A percentile compares a stretch with the other conserved stretches of the same genome.
Conservation (phyloP, 2,888 invertebrate genomes). For the Trypoxylon attenuatum region DNA sequence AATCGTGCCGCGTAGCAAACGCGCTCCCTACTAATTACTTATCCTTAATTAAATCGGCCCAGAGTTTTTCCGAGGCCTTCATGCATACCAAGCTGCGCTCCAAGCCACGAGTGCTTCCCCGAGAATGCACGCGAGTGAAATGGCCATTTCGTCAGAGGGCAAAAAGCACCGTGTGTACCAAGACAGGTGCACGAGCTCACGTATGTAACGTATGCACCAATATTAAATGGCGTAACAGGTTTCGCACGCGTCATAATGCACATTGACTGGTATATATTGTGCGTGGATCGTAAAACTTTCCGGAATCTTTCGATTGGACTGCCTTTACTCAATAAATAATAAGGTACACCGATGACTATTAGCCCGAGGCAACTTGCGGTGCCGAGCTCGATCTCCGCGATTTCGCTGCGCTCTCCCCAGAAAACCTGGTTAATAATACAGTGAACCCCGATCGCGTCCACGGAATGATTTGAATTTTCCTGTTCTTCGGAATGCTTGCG, state of each 20-base stretch:
- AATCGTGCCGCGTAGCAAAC: slow-evolving; percentile 17
- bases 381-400: too few relatives aligned
- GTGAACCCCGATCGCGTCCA: slow-evolving; percentile 14
- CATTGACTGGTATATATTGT: neutral
- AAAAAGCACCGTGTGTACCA: too few relatives aligned
- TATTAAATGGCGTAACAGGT: too few relatives aligned
- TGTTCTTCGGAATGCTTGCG: slow-evolving; percentile 23
- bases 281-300: neutral
- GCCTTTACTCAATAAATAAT: neutral
- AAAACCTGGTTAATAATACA: slow-evolving; percentile 37
- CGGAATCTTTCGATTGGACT: neutral
- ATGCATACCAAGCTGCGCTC: too few relatives aligned
- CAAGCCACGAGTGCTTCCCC: too few relatives aligned
- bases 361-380: neutral
- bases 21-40: slow-evolving; percentile 44
- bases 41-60: slow-evolving; percentile 56
- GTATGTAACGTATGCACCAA: too few relatives aligned
- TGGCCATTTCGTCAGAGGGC: neutral
- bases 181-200: too few relatives aligned
- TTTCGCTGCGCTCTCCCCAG: neutral
- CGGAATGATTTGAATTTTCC: slow-evolving; percentile 39
- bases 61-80: slow-evolving; percentile 24
- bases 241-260: neutral
- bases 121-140: neutral
- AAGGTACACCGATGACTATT: neutral